Base-by-base conservation (phyloP, 2,888 invertebrate genomes). In the Clivina fossor region DNA sequence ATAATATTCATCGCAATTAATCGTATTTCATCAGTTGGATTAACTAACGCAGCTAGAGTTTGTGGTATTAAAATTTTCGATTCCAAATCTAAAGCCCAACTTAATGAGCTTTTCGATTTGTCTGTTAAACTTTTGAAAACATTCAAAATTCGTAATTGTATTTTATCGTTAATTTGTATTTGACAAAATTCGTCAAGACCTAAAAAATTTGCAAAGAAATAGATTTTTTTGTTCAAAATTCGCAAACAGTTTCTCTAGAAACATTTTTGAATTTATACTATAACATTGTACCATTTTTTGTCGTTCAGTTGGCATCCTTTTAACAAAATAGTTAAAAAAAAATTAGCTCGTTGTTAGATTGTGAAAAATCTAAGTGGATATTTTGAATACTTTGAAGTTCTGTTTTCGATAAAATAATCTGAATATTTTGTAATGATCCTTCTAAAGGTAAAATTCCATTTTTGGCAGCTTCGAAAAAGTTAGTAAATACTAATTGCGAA, bases 171-270 rank as follows among this genome's bases (percentile, higher is more conserved):
- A 2, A 65, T 43, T n/a, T 37, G 35, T 28, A 41, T 62, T 35
- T 44, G 59, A 56, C 20, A 59, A 50, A 20, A 35, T 47, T 57
- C 47, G 1, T 61, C 43, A 0, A 46, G 18, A 8, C 78, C 74
- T 35, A 79, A 78, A 61, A 83, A 77, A 64, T 83, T 82, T 0
- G 79, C 76, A 0, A 84, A 68, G 49, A 83, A 81, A 16, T 80
- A 76, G 3, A 82, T 71, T 64, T 80, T n/a, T 81, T 2, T 77
- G 72, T 49, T 71, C 72, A 0, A 75, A 40, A 37, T 66, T 70
- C 2, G 68, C 68, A 61, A 79, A 80, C 33, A 78, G 72, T 49
- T 71, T 71, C 20, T 75, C 68, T 0, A 83, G 65, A 18, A 81
- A 71, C 46, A 73, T 71, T 60, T 78, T 75, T 1, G 80, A 66